Evolutionary conservation across 2,797 vertebrate genomes (phyloP).

Genomic region (Lutjanus argentimaculatus): DNA sequence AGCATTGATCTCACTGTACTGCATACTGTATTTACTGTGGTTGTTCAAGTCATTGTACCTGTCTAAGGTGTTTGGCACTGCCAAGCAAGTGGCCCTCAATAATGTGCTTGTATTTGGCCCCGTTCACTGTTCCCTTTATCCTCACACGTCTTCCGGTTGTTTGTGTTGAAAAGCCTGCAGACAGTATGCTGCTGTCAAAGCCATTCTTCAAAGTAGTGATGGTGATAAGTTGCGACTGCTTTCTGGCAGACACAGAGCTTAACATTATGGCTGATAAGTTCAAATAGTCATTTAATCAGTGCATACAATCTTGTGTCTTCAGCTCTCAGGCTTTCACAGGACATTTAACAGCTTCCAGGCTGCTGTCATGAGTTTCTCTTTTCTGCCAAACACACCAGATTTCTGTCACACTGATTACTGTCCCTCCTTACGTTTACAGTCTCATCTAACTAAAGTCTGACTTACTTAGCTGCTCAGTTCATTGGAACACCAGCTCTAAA

Average conservation of each 20-base stretch:
- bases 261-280: conserved; percentile 30
- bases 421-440: background rate
- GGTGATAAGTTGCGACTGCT: conserved; percentile 28
- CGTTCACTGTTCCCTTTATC: conserved; percentile 13
- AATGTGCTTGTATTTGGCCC: conserved; percentile 34
- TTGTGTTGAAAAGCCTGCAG: conserved; percentile 36
- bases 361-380: conserved; percentile 30
- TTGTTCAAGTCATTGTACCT: conserved; percentile 12
- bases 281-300: conserved; percentile 41
- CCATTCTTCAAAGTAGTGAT: conserved; percentile 14
- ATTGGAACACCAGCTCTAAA: background rate
- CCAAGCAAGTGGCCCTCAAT: background rate
- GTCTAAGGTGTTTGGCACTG: conserved; percentile 27
- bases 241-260: conserved; percentile 26
- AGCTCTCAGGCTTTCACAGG: conserved; percentile 3
- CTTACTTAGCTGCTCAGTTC: background rate
- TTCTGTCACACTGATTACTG: conserved; percentile 15
- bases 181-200: conserved; percentile 30
- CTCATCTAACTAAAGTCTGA: conserved; percentile 16
- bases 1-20: conserved; percentile 23
- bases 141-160: conserved; percentile 12
- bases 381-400: conserved; percentile 20
- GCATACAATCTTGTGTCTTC: conserved; percentile 15
- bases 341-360: conserved; percentile 16
- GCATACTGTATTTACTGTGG: conserved; percentile 13